Conservation (phyloP, 2,113 vertebrate species). For the Tetraodon nigroviridis region DNA sequence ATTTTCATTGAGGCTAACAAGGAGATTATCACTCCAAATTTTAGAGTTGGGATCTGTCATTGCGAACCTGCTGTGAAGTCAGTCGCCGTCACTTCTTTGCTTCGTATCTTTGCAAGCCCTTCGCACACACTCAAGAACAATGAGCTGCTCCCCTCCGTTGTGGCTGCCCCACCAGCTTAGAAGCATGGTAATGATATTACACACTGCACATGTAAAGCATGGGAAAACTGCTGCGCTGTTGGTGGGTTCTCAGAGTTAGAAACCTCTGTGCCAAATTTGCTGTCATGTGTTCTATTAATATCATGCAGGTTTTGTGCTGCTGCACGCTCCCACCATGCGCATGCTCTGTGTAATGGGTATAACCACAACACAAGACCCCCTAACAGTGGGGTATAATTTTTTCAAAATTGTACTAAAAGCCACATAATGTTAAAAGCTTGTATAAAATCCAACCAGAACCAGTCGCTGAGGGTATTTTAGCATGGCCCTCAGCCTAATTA, state of each 20-base stretch:
- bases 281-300: slow-evolving; percentile 60
- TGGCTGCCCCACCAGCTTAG: background rate
- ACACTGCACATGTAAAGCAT: slow-evolving; percentile 9
- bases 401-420: slow-evolving; percentile 73
- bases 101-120: too few species aligned
- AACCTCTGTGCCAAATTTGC: slow-evolving; percentile 59
- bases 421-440: slow-evolving; percentile 70
- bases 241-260: slow-evolving; percentile 42
- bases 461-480: slow-evolving; percentile 56
- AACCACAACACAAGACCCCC: slow-evolving; percentile 68
- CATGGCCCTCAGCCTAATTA: slow-evolving; percentile 60
- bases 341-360: slow-evolving; percentile 58
- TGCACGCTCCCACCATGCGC: slow-evolving; percentile 46
- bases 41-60: background rate
- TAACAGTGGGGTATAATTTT: slow-evolving; percentile 70
- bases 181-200: slow-evolving; percentile 9
- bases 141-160: background rate
- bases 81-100: background rate
- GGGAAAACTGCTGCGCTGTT: slow-evolving; percentile 39
- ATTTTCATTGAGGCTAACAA: too few species aligned
- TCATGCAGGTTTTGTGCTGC: slow-evolving; percentile 54
- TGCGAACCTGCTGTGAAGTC: background rate
- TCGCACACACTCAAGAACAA: background rate
- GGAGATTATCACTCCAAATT: too few species aligned
- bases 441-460: slow-evolving; percentile 69